Evolutionary conservation across 92 coral and sea anemone genomes (phyloP), one percentile per base, ranked within the genome.

Genomic region (Paragorgia papillata): DNA sequence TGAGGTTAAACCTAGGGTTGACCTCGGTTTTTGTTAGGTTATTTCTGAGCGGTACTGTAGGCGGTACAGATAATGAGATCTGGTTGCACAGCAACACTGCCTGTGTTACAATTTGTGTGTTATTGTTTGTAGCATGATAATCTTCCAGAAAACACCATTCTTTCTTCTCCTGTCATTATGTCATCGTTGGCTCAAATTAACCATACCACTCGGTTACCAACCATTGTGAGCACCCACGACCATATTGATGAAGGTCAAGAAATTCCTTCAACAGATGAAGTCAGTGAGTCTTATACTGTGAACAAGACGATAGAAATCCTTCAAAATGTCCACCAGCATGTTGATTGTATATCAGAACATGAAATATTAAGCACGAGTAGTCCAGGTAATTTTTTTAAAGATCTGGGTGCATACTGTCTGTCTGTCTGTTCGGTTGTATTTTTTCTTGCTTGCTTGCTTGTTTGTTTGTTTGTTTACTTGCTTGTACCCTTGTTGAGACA

Each of bases 271-370:
- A 7, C 40, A 69, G 63, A 33, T 14, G 64, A 55, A 20, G 50
- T 53, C 1, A 19, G 31, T 21, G 32, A 71, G 13, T 29, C 78
- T 21, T 71, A 53, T 22, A 28, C 25, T 21, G 78, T 32, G 7
- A 71, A 71, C 29, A 25, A 58, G 3, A 33, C 29, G 25, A 21
- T 51, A 25, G 64, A 30, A 29, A 26, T 71, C 3, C 24, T 71
- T 9, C 64, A 71, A 30, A 35, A 68, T 9, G 40, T 24, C 55
- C 58, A 68, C 33, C 78, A 53, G 33, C 76, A 7, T 51, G 14
- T 54, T 49, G 78, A 71, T 14, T 71, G 78, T 28, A 9, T 71
- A 25, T 29, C 62, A 29, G 78, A 71, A 21, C 61, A 71, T 34
- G 49, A 71, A 26, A 71, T 71, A 24, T 71, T 50, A 25, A 71